Base-by-base conservation (phyloP, 2,888 invertebrate species). In the Pseudolycoriella hygida region DNA sequence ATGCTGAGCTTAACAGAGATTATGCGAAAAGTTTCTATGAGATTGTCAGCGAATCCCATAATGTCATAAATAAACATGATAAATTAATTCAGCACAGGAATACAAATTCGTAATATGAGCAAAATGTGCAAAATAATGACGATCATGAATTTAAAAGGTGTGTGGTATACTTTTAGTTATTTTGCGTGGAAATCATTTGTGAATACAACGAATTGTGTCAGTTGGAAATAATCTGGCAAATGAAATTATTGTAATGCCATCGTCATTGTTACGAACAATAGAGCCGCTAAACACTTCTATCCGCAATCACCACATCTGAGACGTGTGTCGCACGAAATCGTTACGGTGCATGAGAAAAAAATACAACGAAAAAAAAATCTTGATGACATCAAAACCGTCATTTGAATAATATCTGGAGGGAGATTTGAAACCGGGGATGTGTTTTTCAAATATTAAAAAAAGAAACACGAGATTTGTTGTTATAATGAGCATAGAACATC, bases 31-130 rank as follows among this genome's bases (percentile, higher is more conserved):
- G 30, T 41, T 39, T 17, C 17, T 39, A 17, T 17, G 39, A 39
- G 5, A 39, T 5, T 39, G 11, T 39, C 15, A 39, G 39, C 10
- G 17, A 17, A 14, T 17, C 17, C 39, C 17, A 14, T n/a, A 41
- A 41, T 25, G 19, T 41, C 25, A 25, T 41, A 41, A 41, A 41
- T 41, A 41, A 41, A 41, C 41, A 41, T 41, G 41, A 41, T 41
- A 41, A 41, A 41, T 41, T 41, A 41, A 41, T 41, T 41, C 19
- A 11, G 20, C 11, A 14, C 17, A 41, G 15, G 19, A 41, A 41
- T 25, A 41, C 41, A 41, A 41, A 41, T 41, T 41, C 41, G 17
- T 17, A 39, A 39, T 15, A 39, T 39, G 39, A 17, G 17, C 17
- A 17, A 39, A 39, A 39, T 39, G 15, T 39, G 15, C 14, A 17